These are phyloP conservation scores for Agonopterix arenella DNA, from an alignment of 2,888 invertebrate genomes.

Conservation along the genomic window DNA sequence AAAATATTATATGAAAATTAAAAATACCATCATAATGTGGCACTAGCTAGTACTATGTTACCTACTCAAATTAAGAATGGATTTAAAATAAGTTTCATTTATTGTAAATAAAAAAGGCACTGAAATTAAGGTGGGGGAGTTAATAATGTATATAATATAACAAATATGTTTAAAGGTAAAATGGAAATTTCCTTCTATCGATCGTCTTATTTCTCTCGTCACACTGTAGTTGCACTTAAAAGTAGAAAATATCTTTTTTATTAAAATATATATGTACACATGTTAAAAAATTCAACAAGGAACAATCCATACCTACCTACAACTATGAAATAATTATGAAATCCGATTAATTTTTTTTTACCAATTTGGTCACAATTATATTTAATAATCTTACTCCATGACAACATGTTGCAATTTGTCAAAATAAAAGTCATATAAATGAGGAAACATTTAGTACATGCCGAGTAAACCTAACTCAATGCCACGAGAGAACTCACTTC, in stretches of 20 bases:
- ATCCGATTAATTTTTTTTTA: constrained; percentile 13
- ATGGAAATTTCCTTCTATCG: constrained; percentile 42
- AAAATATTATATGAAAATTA: constrained; percentile 34
- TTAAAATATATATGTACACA: constrained; percentile 61
- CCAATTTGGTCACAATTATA: constrained; percentile 8
- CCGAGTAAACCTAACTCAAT: constrained; percentile 38
- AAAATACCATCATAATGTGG: constrained; percentile 24
- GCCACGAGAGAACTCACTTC: constrained; percentile 68
- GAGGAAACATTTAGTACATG: constrained; percentile 3
- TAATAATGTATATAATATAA: constrained; percentile 41
- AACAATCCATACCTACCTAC: constrained; percentile 41
- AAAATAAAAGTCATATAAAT: constrained; percentile 10
- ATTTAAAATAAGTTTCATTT: constrained; percentile 36
- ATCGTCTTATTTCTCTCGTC: constrained; percentile 64
- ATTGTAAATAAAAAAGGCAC: constrained; percentile 57
- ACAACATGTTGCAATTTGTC: constrained; percentile 13
- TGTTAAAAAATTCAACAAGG: constrained; percentile 51
- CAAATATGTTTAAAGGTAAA: constrained; percentile 22
- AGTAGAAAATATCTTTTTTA: constrained; percentile 51
- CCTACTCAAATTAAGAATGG: constrained; percentile 40
- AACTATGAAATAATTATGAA: constrained; percentile 29
- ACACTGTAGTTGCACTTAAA: constrained; percentile 71
- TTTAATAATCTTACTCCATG: constrained; percentile 18
- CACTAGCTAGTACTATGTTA: constrained; percentile 38
- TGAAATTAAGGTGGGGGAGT: constrained; percentile 60